A percentile compares a stretch with the other conserved stretches of the same genome.
Conservation (phyloP, 1,140 invertebrate species). For the Drosophila bocqueti region DNA sequence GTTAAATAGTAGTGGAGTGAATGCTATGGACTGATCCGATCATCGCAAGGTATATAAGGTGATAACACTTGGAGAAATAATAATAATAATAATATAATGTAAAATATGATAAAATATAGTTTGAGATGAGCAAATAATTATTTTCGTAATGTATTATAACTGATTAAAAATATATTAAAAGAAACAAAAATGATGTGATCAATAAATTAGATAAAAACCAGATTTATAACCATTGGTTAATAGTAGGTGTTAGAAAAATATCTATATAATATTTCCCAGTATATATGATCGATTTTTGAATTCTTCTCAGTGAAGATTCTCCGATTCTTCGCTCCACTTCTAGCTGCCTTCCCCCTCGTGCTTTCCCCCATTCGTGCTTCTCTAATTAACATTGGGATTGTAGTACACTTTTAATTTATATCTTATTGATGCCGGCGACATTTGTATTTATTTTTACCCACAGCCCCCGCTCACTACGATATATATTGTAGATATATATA, state of each 20-base stretch:
- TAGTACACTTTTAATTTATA: constrained; percentile 83
- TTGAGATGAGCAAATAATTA: background rate
- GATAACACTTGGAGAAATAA: background rate
- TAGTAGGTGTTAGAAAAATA: no score
- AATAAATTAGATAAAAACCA: background rate
- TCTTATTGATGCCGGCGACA: constrained; percentile 82
- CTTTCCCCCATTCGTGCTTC: constrained; percentile 59
- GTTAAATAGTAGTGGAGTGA: constrained; percentile 1
- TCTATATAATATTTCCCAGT: background rate
- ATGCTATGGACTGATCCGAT: background rate
- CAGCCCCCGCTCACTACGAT: constrained; percentile 10
- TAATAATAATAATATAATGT: background rate
- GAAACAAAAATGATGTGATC: background rate
- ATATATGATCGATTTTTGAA: background rate
- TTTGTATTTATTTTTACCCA: constrained; percentile 82
- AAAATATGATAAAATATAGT: background rate
- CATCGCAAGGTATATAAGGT: background rate
- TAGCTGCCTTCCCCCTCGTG: constrained; percentile 1
- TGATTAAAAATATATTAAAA: background rate
- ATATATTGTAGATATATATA: background rate
- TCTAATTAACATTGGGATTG: constrained; percentile 81
- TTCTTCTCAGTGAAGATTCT: constrained; percentile 18
- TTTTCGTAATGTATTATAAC: background rate
- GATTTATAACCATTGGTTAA: background rate
- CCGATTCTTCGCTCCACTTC: constrained; percentile 22